Evolutionary conservation across 2,113 vertebrate genomes (phyloP), one percentile per base, ranked within the genome.

Genomic region (Ascaphus truei): DNA sequence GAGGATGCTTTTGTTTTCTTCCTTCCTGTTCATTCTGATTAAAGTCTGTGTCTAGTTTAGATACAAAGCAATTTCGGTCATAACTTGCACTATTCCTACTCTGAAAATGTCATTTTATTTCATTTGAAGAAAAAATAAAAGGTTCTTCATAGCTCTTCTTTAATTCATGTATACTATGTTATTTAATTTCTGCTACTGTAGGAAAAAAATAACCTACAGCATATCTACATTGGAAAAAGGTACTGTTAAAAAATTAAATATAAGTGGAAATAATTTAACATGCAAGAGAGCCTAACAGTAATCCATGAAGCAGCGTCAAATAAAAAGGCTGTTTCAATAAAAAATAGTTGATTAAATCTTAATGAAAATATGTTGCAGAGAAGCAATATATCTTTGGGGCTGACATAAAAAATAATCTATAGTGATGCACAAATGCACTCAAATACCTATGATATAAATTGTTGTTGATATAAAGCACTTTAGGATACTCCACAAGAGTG

Each of bases 401-500:
- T 84, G 69, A 55, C 74, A 75, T 73, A 78, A 83, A 78, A 72
- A 77, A 79, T 76, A 81, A 83, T 74, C 56, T 11, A 50, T 23
- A 51, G 56, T 62, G 75, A 82, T 75, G 37, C 59, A 72, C 55
- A 79, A 77, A 75, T 80, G 79, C 76, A 66, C 41, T 83, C 50
- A 72, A 51, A 76, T 73, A 68, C 33, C 55, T 77, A 51, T 59
- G 25, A 72, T 51, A 76, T 31, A 73, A 77, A 84, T 74, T 76
- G 79, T 60, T 59, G 13, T 67, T 78, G 76, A 76, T 76, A 23
- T 68, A 65, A 71, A 77, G 22, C 58, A 75, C 67, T 77, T 72
- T 22, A 76, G 53, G 63, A 76, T 72, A 73, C 69, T 73, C 57
- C 58, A 18, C 50, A 81, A 77, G 18, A 71, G 58, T 31, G 27